Evolutionary conservation across 1,140 invertebrate species (phyloP).

Genomic region (Atta texana): DNA sequence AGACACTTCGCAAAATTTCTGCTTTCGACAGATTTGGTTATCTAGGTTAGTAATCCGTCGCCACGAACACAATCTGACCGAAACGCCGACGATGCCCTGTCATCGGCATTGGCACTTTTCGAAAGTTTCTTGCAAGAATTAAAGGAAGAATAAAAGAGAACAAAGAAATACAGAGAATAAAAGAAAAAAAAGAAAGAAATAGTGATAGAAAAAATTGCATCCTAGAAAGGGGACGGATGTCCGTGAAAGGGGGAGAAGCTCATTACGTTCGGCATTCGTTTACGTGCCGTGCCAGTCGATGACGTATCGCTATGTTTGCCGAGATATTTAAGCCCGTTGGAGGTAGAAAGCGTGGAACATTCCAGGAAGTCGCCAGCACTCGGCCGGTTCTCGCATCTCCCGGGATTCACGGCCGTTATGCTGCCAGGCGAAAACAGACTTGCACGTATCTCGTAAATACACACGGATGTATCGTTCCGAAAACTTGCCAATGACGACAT

Average conservation of each 20-base stretch:
- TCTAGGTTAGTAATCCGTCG: conserved; percentile 16
- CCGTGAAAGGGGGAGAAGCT: neutral
- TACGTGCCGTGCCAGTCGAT: conserved; percentile 19
- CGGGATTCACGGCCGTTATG: conserved; percentile 46
- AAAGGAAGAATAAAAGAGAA: neutral
- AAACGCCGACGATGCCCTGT: conserved; percentile 5
- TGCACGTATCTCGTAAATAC: neutral
- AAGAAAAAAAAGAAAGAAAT: neutral
- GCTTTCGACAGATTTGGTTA: conserved; percentile 15
- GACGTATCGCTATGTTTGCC: conserved; percentile 18
- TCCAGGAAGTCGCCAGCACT: conserved; percentile 64
- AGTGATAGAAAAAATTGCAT: neutral
- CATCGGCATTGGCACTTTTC: neutral
- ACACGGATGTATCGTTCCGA: neutral
- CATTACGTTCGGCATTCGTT: conserved; percentile 19
- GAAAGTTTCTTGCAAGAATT: neutral
- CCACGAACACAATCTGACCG: neutral
- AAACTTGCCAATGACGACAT: conserved; percentile 12
- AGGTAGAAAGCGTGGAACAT: conserved; percentile 74
- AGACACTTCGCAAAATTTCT: neutral
- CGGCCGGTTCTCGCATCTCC: conserved; percentile 53
- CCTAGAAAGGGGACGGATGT: neutral
- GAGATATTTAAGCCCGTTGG: conserved; percentile 31
- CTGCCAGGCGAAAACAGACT: conserved; percentile 7
- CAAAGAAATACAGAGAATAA: neutral